Evolutionary conservation across 2,888 invertebrate genomes (phyloP), one percentile per base, ranked within the genome.

Genomic region (Phymatocera aterrima): DNA sequence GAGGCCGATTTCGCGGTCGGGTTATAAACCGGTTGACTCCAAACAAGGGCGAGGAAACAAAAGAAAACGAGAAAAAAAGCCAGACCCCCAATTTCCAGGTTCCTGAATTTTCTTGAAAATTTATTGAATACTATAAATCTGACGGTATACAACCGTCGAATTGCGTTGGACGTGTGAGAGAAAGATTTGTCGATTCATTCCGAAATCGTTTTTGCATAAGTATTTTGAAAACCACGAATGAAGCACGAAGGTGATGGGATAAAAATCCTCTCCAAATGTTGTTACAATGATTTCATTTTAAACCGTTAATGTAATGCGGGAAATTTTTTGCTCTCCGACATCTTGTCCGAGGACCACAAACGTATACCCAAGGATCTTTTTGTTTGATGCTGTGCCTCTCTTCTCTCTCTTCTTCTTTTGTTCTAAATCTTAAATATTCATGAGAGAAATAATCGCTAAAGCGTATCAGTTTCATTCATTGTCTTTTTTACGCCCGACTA

Each of bases 391-490:
- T 21, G 18, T 51, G n/a, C n/a, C n/a, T 1, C 3, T 21, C 21
- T 21, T 46, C 1, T 21, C 5, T 10, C 21, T 54, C 18, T 3
- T 21, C 15, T 37, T 37, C 10, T 43, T 68, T 28, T 12, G n/a
- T 68, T 68, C 68, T 68, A 6, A n/a, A 68, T 51, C 72, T n/a
- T 51, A 72, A 72, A 72, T 72, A 72, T 72, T 72, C 72, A 72
- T 72, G 72, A 18, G 31, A 51, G 18, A 72, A 72, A 64, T 64
- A 34, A 72, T 72, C 72, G 72, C 34, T 72, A 72, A 72, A 72
- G 72, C 72, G 72, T 72, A 72, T 72, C 72, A 72, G 72, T 72
- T 72, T 72, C 72, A 72, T 28, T 31, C 72, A 72, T 72, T 72
- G 72, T 72, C 72, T 72, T 72, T 72, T 72, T 72, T 72, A 72